phyloP scores from a whole-genome alignment of 2,888 invertebrate genomes.

The Metalampra italica region DNA sequence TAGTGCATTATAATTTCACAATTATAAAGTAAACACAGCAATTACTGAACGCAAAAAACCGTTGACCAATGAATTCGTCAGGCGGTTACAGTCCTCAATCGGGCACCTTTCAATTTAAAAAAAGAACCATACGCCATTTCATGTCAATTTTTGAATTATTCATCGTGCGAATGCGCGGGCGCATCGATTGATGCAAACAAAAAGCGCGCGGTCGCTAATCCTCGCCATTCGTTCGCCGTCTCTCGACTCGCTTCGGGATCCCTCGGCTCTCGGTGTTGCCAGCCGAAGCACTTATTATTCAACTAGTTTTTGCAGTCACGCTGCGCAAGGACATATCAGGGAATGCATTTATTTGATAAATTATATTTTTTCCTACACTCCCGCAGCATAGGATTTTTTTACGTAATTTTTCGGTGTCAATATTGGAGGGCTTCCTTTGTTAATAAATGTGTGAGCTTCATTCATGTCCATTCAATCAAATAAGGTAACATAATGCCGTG shows the following conservation, averaged over 20 bases:
- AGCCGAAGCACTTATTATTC: constrained; percentile 70
- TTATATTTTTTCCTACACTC: constrained; percentile 52
- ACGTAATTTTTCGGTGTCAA: constrained; percentile 61
- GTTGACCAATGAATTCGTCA: constrained; percentile 78
- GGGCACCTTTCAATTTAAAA: constrained; percentile 77
- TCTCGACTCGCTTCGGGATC: constrained; percentile 47
- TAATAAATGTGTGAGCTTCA: constrained; percentile 37
- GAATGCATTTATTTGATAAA: constrained; percentile 76
- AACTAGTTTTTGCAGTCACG: constrained; percentile 75
- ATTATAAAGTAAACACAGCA: constrained; percentile 62
- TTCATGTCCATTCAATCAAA: constrained; percentile 53
- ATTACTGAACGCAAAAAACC: constrained; percentile 72
- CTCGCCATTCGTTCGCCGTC: constrained; percentile 65
- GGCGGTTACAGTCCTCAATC: constrained; percentile 79
- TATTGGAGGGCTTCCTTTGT: constrained; percentile 48
- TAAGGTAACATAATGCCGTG: constrained; percentile 45
- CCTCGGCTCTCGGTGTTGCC: constrained; percentile 69
- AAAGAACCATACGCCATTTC: constrained; percentile 79
- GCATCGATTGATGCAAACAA: constrained; percentile 79
- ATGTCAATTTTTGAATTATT: constrained; percentile 79
- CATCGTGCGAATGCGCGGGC: constrained; percentile 77
- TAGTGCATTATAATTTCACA: constrained; percentile 26
- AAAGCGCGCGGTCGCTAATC: constrained; percentile 75
- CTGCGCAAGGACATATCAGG: constrained; percentile 71
- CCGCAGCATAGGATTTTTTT: constrained; percentile 38